Conservation (phyloP, 2,113 vertebrate genomes). For the Syngnathoides biaculeatus region DNA sequence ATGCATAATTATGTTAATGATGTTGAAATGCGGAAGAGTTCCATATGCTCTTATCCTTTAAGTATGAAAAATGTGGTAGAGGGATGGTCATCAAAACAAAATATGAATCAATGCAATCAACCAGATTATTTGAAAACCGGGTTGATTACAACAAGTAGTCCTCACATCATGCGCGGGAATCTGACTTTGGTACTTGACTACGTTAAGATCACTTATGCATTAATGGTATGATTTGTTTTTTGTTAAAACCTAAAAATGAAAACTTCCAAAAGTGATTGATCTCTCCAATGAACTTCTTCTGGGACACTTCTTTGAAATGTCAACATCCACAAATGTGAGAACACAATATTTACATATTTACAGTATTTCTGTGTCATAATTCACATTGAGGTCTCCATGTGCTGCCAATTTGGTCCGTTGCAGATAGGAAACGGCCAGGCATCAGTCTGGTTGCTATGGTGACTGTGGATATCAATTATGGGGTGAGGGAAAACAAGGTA, state of each 20-base stretch:
- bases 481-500: slow-evolving; percentile 23
- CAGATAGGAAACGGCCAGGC: slow-evolving; percentile 30
- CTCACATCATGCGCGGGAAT: too few species aligned
- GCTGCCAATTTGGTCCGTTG: slow-evolving; percentile 17
- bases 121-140: too few species aligned
- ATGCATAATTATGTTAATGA: too few species aligned
- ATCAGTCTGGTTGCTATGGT: slow-evolving; percentile 56
- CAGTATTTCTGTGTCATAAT: not conserved
- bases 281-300: not conserved
- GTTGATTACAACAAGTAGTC: too few species aligned
- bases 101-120: too few species aligned
- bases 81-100: too few species aligned
- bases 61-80: too few species aligned
- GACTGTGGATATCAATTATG: slow-evolving; percentile 32
- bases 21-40: too few species aligned
- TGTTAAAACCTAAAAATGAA: not conserved
- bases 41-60: too few species aligned
- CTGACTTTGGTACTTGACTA: too few species aligned
- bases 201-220: too few species aligned
- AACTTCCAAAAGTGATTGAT: not conserved
- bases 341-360: not conserved
- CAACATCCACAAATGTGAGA: not conserved
- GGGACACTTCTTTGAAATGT: not conserved
- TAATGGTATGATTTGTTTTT: not conserved
- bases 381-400: not conserved